Evolutionary conservation across 2,888 invertebrate species (phyloP).

Genomic region (Dromius quadrimaculatus): DNA sequence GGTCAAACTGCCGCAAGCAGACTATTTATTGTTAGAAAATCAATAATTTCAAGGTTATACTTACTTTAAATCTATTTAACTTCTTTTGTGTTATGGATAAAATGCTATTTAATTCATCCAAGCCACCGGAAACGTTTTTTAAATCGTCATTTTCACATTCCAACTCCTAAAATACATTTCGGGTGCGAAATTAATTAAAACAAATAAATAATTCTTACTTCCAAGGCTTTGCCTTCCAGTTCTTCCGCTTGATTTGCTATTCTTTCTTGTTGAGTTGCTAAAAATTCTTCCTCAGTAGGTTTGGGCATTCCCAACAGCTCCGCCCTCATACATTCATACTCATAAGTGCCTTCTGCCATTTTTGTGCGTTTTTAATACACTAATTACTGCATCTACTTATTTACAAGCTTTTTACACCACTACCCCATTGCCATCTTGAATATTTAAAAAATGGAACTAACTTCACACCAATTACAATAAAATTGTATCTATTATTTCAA

Average conservation of each 20-base stretch:
- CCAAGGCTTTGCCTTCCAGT: constrained; percentile 70
- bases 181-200: not conserved
- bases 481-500: too few relatives aligned
- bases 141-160: constrained; percentile 74
- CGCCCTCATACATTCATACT: constrained; percentile 83
- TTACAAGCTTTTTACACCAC: constrained; percentile 36
- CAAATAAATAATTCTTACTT: constrained; percentile 62
- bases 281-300: constrained; percentile 77
- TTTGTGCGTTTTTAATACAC: constrained; percentile 50
- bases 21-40: constrained; percentile 65
- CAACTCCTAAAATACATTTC: constrained; percentile 69
- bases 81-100: constrained; percentile 86
- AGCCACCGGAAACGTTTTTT: constrained; percentile 76
- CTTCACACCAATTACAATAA: too few relatives aligned
- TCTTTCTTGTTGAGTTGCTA: constrained; percentile 69
- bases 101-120: constrained; percentile 85
- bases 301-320: constrained; percentile 80
- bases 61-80: constrained; percentile 85
- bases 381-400: constrained; percentile 40
- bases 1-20: constrained; percentile 80
- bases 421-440: too few relatives aligned
- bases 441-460: too few relatives aligned
- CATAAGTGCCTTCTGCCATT: constrained; percentile 77
- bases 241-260: constrained; percentile 62
- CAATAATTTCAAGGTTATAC: constrained; percentile 40